Percentiles rank a stretch among this genome's conserved stretches.
These are phyloP conservation scores for Donacobius atricapilla DNA, from an alignment of 2,113 vertebrate species.

Conservation along the genomic window DNA sequence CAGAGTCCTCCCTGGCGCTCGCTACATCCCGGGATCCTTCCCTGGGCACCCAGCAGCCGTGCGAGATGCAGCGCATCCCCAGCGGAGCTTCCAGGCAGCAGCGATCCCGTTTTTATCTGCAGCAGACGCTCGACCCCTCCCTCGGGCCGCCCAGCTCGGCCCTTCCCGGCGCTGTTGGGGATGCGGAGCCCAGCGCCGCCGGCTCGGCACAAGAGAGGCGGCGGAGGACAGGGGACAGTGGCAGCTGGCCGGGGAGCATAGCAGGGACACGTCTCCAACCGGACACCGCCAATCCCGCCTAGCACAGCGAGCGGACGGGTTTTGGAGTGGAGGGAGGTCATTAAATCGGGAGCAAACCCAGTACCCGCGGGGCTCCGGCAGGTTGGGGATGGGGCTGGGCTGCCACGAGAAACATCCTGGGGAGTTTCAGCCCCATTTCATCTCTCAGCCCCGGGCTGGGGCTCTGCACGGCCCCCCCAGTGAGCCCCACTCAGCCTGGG, in stretches of 20 bases:
- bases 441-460: not conserved
- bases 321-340: fast-evolving
- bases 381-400: not conserved
- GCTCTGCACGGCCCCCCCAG: fast-evolving
- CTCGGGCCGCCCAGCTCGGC: not conserved
- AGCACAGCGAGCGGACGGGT: fast-evolving
- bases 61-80: not conserved
- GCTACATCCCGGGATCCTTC: not conserved
- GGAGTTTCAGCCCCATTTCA: not conserved
- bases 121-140: not conserved
- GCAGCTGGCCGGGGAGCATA: not conserved
- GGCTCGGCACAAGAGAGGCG: not conserved
- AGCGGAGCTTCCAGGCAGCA: not conserved
- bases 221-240: not conserved
- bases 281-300: not conserved
- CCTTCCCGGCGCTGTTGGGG: not conserved
- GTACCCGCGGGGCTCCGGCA: fast-evolving
- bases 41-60: not conserved
- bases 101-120: not conserved
- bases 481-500: fast-evolving
- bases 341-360: not conserved
- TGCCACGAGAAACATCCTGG: fast-evolving
- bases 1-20: fast-evolving
- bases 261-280: not conserved
- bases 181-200: not conserved